Conservation (phyloP, 1,140 invertebrate genomes). For the Gyrodactylus bullatarudis region DNA sequence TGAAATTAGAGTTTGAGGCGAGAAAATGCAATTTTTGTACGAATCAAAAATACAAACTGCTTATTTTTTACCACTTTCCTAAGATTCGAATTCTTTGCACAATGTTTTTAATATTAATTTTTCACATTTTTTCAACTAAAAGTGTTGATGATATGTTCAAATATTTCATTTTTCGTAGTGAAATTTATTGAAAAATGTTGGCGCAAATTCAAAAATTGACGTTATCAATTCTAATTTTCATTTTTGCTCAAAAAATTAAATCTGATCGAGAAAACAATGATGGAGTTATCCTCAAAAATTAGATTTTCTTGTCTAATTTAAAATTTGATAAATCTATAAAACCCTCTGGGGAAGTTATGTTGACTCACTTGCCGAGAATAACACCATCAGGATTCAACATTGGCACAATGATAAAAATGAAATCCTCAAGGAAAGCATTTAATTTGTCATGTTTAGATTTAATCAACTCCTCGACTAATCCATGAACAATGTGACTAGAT, state of each 20-base stretch:
- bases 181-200: no score
- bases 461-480: constrained; percentile 15
- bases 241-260: background rate
- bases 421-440: constrained; percentile 16
- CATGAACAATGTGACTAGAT: constrained; percentile 20
- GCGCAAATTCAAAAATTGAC: background rate
- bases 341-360: background rate
- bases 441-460: background rate
- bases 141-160: no score
- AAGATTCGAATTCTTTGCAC: no score
- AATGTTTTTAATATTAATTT: no score
- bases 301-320: background rate
- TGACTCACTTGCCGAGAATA: constrained; percentile 14
- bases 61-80: no score
- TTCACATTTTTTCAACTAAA: no score
- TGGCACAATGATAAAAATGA: constrained; percentile 21
- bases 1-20: no score
- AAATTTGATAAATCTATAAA: background rate
- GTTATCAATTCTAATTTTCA: background rate
- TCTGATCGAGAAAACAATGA: background rate
- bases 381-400: constrained; percentile 23
- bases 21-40: no score
- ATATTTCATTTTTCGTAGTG: no score
- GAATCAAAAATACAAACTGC: no score
- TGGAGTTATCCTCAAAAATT: no score